phyloP scores from a whole-genome alignment of 2,113 vertebrate species.

The Opisthocomus hoazin region DNA sequence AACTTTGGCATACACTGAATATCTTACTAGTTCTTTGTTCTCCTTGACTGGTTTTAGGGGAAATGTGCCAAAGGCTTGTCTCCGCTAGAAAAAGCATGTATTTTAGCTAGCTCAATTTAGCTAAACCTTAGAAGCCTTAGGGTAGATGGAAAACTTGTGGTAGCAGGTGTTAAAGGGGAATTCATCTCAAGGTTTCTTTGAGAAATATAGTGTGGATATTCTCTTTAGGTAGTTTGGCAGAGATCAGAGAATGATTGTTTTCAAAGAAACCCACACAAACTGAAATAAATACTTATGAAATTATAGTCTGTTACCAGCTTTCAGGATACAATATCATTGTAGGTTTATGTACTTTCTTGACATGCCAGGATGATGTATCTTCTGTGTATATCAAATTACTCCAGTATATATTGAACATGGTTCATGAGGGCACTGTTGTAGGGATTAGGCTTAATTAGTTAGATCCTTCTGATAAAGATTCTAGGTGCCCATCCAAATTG shows the following conservation, averaged over 20 bases:
- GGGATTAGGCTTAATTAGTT: neutral
- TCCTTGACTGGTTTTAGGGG: neutral
- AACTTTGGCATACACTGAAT: accelerated
- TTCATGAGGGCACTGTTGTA: neutral
- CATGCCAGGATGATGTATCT: neutral
- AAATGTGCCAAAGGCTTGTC: neutral
- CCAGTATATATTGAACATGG: neutral
- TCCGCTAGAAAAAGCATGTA: neutral
- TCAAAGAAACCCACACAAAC: neutral
- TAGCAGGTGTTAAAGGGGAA: neutral
- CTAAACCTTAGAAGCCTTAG: neutral
- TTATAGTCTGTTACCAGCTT: neutral
- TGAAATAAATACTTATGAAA: neutral
- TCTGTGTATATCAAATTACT: neutral
- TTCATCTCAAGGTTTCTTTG: neutral
- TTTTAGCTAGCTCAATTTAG: neutral
- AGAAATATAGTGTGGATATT: neutral
- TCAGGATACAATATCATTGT: neutral
- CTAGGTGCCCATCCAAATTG: neutral
- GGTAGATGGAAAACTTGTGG: neutral
- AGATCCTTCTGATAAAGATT: neutral
- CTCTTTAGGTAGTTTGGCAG: neutral
- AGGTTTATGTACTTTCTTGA: neutral
- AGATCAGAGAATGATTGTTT: neutral
- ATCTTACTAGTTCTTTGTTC: neutral